Conservation (phyloP, 2,888 invertebrate genomes). For the Aspidiotus destructor region DNA sequence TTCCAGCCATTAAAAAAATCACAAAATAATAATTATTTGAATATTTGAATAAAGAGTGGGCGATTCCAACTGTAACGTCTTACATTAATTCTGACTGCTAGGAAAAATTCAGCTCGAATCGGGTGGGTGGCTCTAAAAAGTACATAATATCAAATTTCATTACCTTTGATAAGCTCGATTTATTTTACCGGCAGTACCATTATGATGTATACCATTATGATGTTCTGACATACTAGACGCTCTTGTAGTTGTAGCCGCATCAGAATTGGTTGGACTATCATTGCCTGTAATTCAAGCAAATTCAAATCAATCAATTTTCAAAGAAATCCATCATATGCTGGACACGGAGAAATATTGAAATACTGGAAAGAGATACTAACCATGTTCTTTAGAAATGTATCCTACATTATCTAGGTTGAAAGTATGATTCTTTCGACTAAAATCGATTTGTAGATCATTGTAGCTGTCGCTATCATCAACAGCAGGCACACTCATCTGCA, state of each 20-base stretch:
- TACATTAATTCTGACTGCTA: no score
- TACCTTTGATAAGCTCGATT: slow-evolving; percentile 57
- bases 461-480: slow-evolving; percentile 70
- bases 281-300: slow-evolving; percentile 48
- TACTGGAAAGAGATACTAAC: slow-evolving; percentile 39
- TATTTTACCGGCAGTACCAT: slow-evolving; percentile 46
- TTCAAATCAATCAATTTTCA: neutral
- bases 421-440: slow-evolving; percentile 76
- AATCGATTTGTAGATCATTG: slow-evolving; percentile 72
- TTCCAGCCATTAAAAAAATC: no score
- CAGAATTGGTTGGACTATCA: slow-evolving; percentile 71
- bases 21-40: no score
- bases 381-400: slow-evolving; percentile 75
- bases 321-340: neutral
- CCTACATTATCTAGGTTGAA: slow-evolving; percentile 81
- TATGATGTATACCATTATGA: slow-evolving; percentile 48
- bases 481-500: slow-evolving; percentile 77
- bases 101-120: no score
- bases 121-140: no score
- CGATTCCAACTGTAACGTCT: no score
- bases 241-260: slow-evolving; percentile 70
- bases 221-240: slow-evolving; percentile 55
- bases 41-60: no score
- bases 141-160: slow-evolving; percentile 12
- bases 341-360: no score